Base-by-base conservation (phyloP, 2,113 vertebrate species). In the Murina feae region DNA sequence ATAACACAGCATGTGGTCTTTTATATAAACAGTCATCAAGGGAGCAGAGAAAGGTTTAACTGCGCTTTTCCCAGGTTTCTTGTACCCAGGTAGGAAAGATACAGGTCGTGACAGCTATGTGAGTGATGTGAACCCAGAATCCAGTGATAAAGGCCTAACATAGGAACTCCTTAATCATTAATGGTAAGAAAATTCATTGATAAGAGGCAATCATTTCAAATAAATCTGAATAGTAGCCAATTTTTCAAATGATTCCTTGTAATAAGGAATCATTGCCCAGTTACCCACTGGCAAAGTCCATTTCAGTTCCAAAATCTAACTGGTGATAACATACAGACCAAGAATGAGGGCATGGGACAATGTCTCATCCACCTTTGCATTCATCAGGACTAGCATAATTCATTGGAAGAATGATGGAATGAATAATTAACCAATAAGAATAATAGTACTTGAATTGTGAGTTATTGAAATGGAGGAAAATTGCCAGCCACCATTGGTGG, bases 371-470 rank as follows among this genome's bases (percentile, higher is more conserved):
- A 88, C 42, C 63, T 94, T 76, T 74, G 55, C 69, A 85, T 80
- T 65, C 82, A 69, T 76, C 79, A 86, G 23, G 65, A 83, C 58
- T 74, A 91, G 74, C 49, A 60, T 21, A 65, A 72, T 87, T 85
- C 82, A 89, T 90, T 75, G 35, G 68, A 72, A 51, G 21, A 75
- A 63, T 76, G 58, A 42, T n/a, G 28, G 21, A 63, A 83, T 91
- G n/a, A 96, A 96, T 90, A 85, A 83, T 89, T 91, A 89, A 53
- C 63, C 39, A 93, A 32, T 37, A 90, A 82, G 76, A 94, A 89
- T 53, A 94, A 91, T 28, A 76, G 60, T 39, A 21, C 17, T 85
- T 84, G 82, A 95, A 69, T 85, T 63, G 23, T 78, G 32, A 94
- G 47, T 96, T 91, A 76, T 85, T 71, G 75, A 93, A 89, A 83